Evolutionary conservation across 2,888 invertebrate genomes (phyloP).

Genomic region (Tortrix viridana): DNA sequence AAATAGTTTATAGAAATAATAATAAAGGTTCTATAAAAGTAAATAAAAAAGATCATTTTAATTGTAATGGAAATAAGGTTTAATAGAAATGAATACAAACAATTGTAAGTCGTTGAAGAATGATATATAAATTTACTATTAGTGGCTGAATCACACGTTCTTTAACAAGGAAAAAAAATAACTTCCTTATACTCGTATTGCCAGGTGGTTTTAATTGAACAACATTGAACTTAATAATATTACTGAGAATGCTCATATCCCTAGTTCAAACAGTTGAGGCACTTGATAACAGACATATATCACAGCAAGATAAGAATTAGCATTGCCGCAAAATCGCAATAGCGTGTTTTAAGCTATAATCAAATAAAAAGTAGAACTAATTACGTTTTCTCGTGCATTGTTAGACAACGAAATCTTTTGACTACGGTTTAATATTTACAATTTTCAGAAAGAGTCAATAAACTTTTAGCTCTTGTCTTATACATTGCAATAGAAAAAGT

Average conservation of each 20-base stretch:
- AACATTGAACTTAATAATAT: background rate
- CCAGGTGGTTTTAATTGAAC: slow-evolving; percentile 1
- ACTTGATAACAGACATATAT: slow-evolving; percentile 12
- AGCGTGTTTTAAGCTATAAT: background rate
- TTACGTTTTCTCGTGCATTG: background rate
- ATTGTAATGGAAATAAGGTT: no score
- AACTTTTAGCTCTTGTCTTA: no score
- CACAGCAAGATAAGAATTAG: slow-evolving; percentile 1
- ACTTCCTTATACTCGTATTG: background rate
- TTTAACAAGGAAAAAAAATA: background rate
- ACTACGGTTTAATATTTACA: background rate
- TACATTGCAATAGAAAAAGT: no score
- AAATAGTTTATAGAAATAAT: no score
- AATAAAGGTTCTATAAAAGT: no score
- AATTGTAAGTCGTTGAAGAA: no score
- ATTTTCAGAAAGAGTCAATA: no score
- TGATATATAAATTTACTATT: no score
- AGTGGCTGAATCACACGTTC: background rate
- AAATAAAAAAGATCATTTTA: no score
- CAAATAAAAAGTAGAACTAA: slow-evolving; percentile 5
- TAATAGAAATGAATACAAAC: no score
- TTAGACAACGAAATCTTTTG: background rate
- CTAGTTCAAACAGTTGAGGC: slow-evolving; percentile 9
- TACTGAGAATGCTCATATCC: background rate
- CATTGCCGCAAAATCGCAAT: background rate